These are phyloP conservation scores for Archaeoteleia sp. DNA, from an alignment of 2,888 invertebrate species.

Conservation along the genomic window DNA sequence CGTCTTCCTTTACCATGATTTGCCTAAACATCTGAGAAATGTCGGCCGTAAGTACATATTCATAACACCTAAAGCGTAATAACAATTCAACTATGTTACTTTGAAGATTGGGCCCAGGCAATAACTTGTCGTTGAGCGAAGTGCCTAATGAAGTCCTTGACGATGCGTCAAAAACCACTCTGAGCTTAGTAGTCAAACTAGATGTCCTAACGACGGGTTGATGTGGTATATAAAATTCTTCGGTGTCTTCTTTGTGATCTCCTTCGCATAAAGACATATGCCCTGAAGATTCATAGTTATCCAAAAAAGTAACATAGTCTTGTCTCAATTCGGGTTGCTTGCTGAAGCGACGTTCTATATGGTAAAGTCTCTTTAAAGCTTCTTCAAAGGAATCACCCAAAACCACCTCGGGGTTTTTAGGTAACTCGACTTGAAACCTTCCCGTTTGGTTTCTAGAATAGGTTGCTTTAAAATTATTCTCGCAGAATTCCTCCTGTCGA, in stretches of 20 bases:
- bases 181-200: conserved; percentile 30
- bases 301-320: conserved; percentile 3
- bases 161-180: conserved; percentile 39
- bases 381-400: conserved; percentile 4
- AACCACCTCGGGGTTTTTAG: background rate
- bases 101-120: conserved; percentile 33
- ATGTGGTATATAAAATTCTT: conserved; percentile 40
- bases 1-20: conserved; percentile 16
- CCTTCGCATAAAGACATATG: conserved; percentile 7
- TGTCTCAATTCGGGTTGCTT: background rate
- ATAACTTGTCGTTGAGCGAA: conserved; percentile 27
- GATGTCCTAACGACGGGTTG: conserved; percentile 28
- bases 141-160: conserved; percentile 11
- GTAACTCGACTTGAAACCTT: conserved; percentile 1
- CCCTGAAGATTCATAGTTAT: conserved; percentile 6
- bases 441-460: background rate
- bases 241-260: background rate
- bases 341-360: background rate
- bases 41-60: conserved; percentile 33
- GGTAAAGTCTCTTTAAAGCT: background rate
- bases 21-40: conserved; percentile 36
- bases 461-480: background rate
- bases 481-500: background rate
- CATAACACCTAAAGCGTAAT: conserved; percentile 31
- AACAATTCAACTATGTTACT: conserved; percentile 21